Evolutionary conservation across 2,888 invertebrate genomes (phyloP).

Genomic region (Oligia latruncula): DNA sequence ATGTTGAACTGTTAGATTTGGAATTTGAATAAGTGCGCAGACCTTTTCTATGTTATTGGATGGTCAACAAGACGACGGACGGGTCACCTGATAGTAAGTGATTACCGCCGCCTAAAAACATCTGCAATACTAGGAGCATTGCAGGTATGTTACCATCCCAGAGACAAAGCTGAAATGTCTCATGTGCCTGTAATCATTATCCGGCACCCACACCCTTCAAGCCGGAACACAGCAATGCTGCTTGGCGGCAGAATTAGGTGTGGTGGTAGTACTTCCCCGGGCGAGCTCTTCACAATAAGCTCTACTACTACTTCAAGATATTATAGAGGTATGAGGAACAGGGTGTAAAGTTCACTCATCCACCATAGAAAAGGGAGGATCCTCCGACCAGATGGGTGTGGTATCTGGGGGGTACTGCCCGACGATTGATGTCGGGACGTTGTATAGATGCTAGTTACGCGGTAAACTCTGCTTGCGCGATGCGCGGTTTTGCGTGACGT

Average conservation of each 20-base stretch:
- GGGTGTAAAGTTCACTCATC: neutral
- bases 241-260: constrained; percentile 41
- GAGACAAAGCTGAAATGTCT: constrained; percentile 8
- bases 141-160: neutral
- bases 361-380: neutral
- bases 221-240: constrained; percentile 31
- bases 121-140: neutral
- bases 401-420: too few relatives aligned
- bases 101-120: neutral
- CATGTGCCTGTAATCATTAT: constrained; percentile 11
- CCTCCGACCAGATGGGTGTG: neutral
- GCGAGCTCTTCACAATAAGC: constrained; percentile 22
- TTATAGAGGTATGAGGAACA: neutral
- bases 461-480: too few relatives aligned
- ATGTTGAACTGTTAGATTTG: neutral
- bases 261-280: constrained; percentile 48
- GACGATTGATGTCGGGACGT: neutral
- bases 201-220: constrained; percentile 33
- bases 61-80: neutral
- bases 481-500: neutral
- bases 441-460: neutral
- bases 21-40: neutral
- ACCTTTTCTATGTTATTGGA: neutral
- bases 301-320: constrained; percentile 3
- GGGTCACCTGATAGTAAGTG: constrained; percentile 14